A percentile compares a stretch with the other conserved stretches of the same genome.
Evolutionary conservation across 2,888 invertebrate species (phyloP).

Genomic region (Bugulina stolonifera): DNA sequence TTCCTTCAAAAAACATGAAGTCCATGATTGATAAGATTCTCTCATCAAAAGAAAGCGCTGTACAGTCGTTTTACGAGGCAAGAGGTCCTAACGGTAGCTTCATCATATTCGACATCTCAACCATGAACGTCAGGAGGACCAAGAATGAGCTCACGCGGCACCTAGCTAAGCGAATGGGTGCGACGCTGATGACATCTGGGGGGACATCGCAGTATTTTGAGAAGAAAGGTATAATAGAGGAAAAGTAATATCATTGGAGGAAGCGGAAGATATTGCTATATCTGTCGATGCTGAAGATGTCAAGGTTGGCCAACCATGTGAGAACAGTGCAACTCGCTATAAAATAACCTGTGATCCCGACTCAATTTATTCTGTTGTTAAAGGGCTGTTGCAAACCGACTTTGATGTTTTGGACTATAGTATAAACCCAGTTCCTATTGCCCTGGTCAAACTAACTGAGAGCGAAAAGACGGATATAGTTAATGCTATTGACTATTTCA

Average conservation of each 20-base stretch:
- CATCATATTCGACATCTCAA: background rate
- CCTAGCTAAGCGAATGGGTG: background rate
- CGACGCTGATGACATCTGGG: background rate
- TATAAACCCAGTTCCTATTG: background rate
- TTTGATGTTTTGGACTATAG: background rate
- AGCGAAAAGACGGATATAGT: background rate
- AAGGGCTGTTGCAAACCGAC: background rate
- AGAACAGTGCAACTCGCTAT: background rate
- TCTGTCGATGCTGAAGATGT: slow-evolving; percentile 5
- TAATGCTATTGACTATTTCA: background rate
- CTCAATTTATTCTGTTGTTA: background rate
- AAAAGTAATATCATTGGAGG: background rate
- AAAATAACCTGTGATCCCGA: background rate
- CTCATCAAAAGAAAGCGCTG: background rate
- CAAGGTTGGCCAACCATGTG: background rate
- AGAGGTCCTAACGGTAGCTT: slow-evolving; percentile 8
- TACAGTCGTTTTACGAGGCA: background rate
- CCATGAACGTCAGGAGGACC: background rate
- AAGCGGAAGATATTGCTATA: slow-evolving; percentile 14
- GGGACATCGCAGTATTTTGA: background rate
- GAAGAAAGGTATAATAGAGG: background rate
- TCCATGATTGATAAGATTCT: background rate
- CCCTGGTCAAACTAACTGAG: background rate
- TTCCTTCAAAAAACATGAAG: background rate
- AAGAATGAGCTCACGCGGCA: background rate